Conservation (phyloP, 2,888 invertebrate species). For the Acholoe squamosa region DNA sequence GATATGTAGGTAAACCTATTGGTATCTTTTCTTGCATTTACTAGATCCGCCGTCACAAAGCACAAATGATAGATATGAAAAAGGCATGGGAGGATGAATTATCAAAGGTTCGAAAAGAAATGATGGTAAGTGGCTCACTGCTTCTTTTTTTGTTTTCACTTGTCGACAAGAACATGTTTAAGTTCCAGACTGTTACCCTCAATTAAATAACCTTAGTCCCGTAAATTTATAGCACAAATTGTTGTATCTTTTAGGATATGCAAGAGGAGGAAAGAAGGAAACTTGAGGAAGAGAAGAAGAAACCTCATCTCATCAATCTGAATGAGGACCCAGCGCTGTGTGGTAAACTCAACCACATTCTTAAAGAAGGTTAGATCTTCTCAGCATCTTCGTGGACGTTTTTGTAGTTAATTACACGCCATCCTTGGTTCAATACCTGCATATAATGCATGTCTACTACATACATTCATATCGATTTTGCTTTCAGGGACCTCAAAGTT, state of each 20-base stretch:
- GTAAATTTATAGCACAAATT: too few species aligned
- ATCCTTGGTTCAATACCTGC: not conserved
- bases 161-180: too few species aligned
- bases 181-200: too few species aligned
- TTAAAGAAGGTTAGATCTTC: slow-evolving; percentile 33
- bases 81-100: slow-evolving; percentile 69
- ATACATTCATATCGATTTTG: not conserved
- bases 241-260: slow-evolving; percentile 64
- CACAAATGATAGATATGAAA: slow-evolving; percentile 71
- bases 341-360: slow-evolving; percentile 71
- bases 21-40: too few species aligned
- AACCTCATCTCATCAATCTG: slow-evolving; percentile 73
- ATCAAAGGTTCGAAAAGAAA: slow-evolving; percentile 68
- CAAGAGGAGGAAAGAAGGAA: slow-evolving; percentile 61
- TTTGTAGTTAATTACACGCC: too few species aligned
- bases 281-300: slow-evolving; percentile 68
- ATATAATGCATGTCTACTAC: not conserved
- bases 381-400: not conserved
- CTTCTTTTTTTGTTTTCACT: not conserved
- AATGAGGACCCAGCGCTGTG: slow-evolving; percentile 73
- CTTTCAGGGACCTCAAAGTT: slow-evolving; percentile 57
- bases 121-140: slow-evolving; percentile 66
- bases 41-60: slow-evolving; percentile 69
- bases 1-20: too few species aligned
- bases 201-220: too few species aligned